Base-by-base conservation (phyloP, 2,888 invertebrate genomes). In the Drosophila kanekoi region DNA sequence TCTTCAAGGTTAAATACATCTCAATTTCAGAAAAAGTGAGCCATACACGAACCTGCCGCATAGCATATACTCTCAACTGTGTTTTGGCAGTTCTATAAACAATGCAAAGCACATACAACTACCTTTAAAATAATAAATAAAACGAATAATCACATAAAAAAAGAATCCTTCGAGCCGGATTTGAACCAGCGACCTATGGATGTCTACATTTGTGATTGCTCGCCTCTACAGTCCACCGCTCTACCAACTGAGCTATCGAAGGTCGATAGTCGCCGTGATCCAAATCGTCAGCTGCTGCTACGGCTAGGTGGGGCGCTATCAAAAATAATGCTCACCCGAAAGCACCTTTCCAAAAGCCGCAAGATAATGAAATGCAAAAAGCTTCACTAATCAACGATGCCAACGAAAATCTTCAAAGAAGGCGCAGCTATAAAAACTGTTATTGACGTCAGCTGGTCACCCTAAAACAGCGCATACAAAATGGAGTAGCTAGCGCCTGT, bases 161-260 rank as follows among this genome's bases (percentile, higher is more conserved):
- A 32, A n/a, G 13, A 52, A 58, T 82, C 72, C 79, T 77, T 77
- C 74, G 65, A 82, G 74, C 77, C 81, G 74, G 72, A 77, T 66
- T 83, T 73, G 81, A 83, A 83, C 77, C 77, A 81, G 76, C 72
- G 77, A 79, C 77, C 77, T 81, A 73, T 81, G 82, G 77, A 79
- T 84, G 51, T 73, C 75, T 62, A 73, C 38, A 16, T 6, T 4
- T 72, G 77, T 13, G 23, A 77, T 80, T 66, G 73, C 72, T 78
- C 28, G 28, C 28, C 8, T 70, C 85, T 86, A 86, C 85, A 86
- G 85, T 86, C 85, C 87, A 86, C 85, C 85, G 85, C 85, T 86
- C 85, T 86, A 86, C 85, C 87, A 86, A 86, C 85, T 86, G 87
- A 86, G 87, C 85, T 86, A 63, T 63, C 63, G 63, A 63, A 63